Base-by-base conservation (phyloP, 2,113 vertebrate genomes). In the Podilymbus podiceps region DNA sequence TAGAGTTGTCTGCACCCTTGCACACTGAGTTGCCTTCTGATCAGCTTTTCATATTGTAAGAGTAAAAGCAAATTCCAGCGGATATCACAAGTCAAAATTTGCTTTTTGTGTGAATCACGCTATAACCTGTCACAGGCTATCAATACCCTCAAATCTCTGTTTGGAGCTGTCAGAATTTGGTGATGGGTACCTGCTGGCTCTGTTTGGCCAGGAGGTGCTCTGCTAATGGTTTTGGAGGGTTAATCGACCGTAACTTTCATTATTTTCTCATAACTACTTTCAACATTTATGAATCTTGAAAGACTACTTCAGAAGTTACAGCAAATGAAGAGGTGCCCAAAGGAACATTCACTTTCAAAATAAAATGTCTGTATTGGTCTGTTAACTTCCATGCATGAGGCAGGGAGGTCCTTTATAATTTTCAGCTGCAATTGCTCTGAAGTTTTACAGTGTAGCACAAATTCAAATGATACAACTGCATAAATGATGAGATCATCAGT, bases 401-500 rank as follows among this genome's bases (percentile, higher is more conserved):
- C 38, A 79, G 18, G 23, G 22, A 8, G 4, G 46, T 71, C 8
- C 13, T 52, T 64, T 24, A 49, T 11, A 49, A 46, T 40, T 90
- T 52, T 66, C 78, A 5, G 40, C 30, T 55, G 20, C 22, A 31
- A 64, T 55, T 71, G 19, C 5, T 73, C 33, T 67, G 31, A 78
- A 25, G 7, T 44, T 69, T 59, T 69, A 42, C 81, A 77, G 30
- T 9, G 12, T 77, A 28, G 22, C n/a, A 66, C 5, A 38, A 58
- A 88, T 82, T 66, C 46, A 66, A 77, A 46, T 12, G 24, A 19
- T 20, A 38, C 17, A 44, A 49, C 42, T 19, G 17, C 8, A 64
- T 11, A 60, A 33, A 88, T 28, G 6, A 49, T 76, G 15, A 71
- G 13, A 58, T 40, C 0, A 0, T 64, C 6, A 58, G 21, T 35